A percentile compares a stretch with the other conserved stretches of the same genome.
phyloP scores from a whole-genome alignment of 2,113 vertebrate species.

The Nipponia nippon region DNA sequence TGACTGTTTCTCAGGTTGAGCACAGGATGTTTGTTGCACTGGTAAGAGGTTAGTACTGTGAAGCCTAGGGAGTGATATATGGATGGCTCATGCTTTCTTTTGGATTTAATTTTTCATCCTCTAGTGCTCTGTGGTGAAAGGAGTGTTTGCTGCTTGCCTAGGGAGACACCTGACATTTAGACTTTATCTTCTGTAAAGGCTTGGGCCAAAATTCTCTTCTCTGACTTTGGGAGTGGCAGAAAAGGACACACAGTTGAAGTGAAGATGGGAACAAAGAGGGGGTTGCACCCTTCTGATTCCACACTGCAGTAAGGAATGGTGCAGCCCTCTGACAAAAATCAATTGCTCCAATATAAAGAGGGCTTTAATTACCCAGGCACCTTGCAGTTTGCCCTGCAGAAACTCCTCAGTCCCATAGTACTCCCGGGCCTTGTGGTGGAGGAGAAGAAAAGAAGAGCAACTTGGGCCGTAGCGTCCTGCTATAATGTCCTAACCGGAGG shows the following conservation, averaged over 20 bases:
- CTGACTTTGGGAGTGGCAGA: slow-evolving; percentile 43
- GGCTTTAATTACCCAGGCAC: neutral
- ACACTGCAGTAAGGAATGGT: neutral
- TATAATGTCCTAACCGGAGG: neutral
- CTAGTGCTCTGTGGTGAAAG: slow-evolving; percentile 39
- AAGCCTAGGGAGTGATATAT: slow-evolving; percentile 55
- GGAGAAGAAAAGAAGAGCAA: neutral
- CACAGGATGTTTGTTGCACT: slow-evolving; percentile 35
- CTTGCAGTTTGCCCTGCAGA: neutral
- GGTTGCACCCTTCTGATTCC: neutral
- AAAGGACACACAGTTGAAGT: neutral
- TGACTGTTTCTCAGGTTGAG: slow-evolving; percentile 25
- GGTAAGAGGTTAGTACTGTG: slow-evolving; percentile 18
- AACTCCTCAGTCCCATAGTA: neutral
- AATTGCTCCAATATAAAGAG: neutral
- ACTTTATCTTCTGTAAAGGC: slow-evolving; percentile 53
- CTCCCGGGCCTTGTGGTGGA: neutral
- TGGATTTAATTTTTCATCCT: slow-evolving; percentile 67
- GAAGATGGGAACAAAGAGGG: neutral
- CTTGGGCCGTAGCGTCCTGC: neutral
- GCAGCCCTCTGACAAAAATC: neutral
- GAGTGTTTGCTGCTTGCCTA: slow-evolving; percentile 52
- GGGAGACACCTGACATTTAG: slow-evolving; percentile 65
- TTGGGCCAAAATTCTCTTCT: slow-evolving; percentile 47
- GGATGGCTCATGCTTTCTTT: slow-evolving; percentile 54